Base-by-base conservation (phyloP, 1,140 invertebrate species). In the Bradynema listronoti region DNA sequence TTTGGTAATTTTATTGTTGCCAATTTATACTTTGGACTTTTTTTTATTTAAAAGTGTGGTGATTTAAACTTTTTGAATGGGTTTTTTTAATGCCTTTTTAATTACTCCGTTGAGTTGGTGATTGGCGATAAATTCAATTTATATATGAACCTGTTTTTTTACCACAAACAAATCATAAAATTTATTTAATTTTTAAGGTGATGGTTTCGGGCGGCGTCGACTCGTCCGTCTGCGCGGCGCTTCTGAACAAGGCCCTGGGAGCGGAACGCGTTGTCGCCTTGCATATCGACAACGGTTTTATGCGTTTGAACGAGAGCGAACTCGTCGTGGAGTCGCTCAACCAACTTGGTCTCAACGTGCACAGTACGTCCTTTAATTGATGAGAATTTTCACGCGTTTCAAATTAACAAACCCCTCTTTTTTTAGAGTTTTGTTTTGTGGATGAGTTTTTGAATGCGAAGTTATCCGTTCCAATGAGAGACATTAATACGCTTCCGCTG, bases 241-340 rank as follows among this genome's bases (percentile, higher is more conserved):
- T 99, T 36, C 81, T 98, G 45, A 86, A 89, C 75, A 88, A 88
- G 80, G 90, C 92, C 7, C 82, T 98, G 87, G 66, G 74, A 5
- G 33, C 55, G 1, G 88, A 93, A 67, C 90, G 95, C 82, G 82
- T 98, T 22, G 90, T 95, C 74, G 91, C 91, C 34, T 84, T 97
- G 61, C 93, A 98, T 80, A 93, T 99, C 68, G 92, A 98, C 80
- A 98, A 98, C 81, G 94, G 69, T 50, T 97, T 97, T 79, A 93
- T 98, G 91, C 84, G 94, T 51, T 91, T 94, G 81, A 86, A 90
- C 72, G 94, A 99, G 79, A 92, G 89, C 71, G 80, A 85, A 47
- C 85, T 87, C 67, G 93, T 96, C 11, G 87, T 89, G 73, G 83
- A 87, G 75, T 89, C 87, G 61, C 83, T 97, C 22, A 84, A 85